Base-by-base conservation (phyloP, 1,140 invertebrate species). In the Drosophila athabasca region DNA sequence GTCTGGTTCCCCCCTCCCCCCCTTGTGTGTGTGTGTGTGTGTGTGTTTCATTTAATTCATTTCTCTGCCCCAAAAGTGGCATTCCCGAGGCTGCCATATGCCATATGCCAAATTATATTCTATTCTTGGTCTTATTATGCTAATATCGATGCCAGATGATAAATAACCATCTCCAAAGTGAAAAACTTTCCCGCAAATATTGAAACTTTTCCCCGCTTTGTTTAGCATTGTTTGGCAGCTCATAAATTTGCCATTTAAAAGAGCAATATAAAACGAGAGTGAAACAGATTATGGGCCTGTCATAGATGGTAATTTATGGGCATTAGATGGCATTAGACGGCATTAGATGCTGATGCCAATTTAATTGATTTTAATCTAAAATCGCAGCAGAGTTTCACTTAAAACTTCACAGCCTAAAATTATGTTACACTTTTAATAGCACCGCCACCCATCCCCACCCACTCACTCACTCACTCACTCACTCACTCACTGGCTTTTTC, bases 41-140 rank as follows among this genome's bases (percentile, higher is more conserved):
- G 49, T 75, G 65, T 87, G 39, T 77, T 76, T 66, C 76, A 79
- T 88, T 85, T 83, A 78, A 85, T 87, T 88, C 67, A 88, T 85
- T 82, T 84, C 54, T 50, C 35, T 66, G 48, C 8, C 61, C 62
- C 31, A 54, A 68, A 54, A 68, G 39, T 54, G 66, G 50, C 73
- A 55, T 68, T 64, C 58, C 31, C 61, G 46, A 39, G 44, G 43
- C 49, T 24, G 58, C 50, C 57, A 61, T 67, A 67, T 57, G 46
- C 66, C 66, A 80, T 80, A 71, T 62, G 78, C 53, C 68, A 54
- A 62, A 69, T 74, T 57, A 54, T 55, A 69, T 74, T 57, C 59
- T 55, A 45, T 67, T 72, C 43, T 58, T 24, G 39, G 65, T 29
- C 61, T 57, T 75, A 70, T 70, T 70, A 70, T 70, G 67, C 67